Evolutionary conservation across 2,113 vertebrate genomes (phyloP).

Genomic region (Vidua chalybeata): DNA sequence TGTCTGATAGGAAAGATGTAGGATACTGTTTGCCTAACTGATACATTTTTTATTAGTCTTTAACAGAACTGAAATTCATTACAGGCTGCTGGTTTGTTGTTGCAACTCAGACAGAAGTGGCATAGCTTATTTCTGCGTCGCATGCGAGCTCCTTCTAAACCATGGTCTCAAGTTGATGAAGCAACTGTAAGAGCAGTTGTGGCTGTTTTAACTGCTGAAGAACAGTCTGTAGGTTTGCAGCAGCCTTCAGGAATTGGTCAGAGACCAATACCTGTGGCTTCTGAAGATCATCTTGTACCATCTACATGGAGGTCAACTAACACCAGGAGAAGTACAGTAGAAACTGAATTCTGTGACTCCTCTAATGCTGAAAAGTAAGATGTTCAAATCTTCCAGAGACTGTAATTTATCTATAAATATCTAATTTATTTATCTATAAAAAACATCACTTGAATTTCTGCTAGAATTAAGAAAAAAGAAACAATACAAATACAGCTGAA

Average conservation of each 20-base stretch:
- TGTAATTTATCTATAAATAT: background rate
- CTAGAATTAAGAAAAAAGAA: background rate
- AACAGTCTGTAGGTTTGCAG: conserved; percentile 84
- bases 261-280: conserved; percentile 83
- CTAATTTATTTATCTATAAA: background rate
- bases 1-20: rapidly evolving
- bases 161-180: conserved; percentile 88
- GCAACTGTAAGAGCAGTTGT: conserved; percentile 81
- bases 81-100: conserved; percentile 83
- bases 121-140: conserved; percentile 87
- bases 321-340: conserved; percentile 68
- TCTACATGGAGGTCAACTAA: conserved; percentile 73
- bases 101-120: conserved; percentile 92
- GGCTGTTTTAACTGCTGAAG: conserved; percentile 84
- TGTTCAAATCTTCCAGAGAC: background rate
- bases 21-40: background rate
- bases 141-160: conserved; percentile 87
- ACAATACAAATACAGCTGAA: background rate
- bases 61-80: conserved; percentile 51
- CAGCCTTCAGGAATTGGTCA: conserved; percentile 95
- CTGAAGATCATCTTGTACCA: conserved; percentile 75
- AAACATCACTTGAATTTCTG: background rate
- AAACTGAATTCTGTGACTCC: conserved; percentile 67
- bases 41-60: background rate
- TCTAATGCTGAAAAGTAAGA: conserved; percentile 76